Evolutionary conservation across 2,113 vertebrate species (phyloP), one percentile per base, ranked within the genome.

Genomic region (western clawed frog (Xenopus tropicalis)): DNA sequence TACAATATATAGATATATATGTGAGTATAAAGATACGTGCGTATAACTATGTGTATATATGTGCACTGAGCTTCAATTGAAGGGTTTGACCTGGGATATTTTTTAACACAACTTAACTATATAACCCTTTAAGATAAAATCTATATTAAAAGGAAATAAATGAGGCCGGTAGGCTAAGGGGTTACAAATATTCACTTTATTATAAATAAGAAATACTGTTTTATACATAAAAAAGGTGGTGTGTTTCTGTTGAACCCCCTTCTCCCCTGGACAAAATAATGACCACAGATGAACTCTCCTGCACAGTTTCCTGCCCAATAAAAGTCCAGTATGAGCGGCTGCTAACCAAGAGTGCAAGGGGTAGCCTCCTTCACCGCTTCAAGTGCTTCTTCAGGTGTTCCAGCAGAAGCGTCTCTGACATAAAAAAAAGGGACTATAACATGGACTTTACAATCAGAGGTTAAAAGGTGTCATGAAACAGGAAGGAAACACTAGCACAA

Each of bases 181-280:
- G 88, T 92, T 90, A 94, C 92, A 91, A 93, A 96, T 90, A 95
- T 89, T 89, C 88, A 85, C 90, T 92, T 93, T 93, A 97, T 95
- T 93, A 97, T 96, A 97, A 98, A 94, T 96, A 95, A 95, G 87
- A 93, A 98, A 97, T 94, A 97, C 95, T 95, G 94, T 91, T 94
- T 91, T 90, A 92, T 92, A 95, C 92, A 96, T 92, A 89, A 89
- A 90, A n/a, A 85, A 91, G 84, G 88, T 89, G 90, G 91, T 90
- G 87, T 85, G 83, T 87, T 89, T 88, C 57, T 87, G 80, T 88
- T 90, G 82, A 85, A 82, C 61, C 72, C 72, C 72, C 68, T 71
- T 75, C 72, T 75, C 67, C 72, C 72, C 72, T 69, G 72, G 72
- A 75, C 72, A 69, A 75, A 54, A 75, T 21, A 68, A 75, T 56